These are phyloP conservation scores for Ciconia stormi DNA, from an alignment of 2,113 vertebrate species.

Conservation along the genomic window DNA sequence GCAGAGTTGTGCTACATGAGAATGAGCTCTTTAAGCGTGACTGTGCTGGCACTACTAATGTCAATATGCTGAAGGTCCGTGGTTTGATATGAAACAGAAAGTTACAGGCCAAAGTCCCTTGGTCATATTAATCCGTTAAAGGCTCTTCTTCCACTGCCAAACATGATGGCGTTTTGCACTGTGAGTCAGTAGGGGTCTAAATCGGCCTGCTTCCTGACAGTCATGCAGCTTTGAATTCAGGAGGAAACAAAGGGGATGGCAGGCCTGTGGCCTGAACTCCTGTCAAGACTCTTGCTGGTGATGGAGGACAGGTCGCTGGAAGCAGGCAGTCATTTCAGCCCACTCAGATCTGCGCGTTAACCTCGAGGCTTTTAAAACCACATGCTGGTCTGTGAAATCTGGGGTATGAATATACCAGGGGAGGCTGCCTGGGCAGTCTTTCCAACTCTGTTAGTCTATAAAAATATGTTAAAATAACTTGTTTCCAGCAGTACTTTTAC, in stretches of 20 bases:
- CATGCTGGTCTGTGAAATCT: background rate
- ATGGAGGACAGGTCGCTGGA: rapidly evolving
- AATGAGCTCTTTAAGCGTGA: rapidly evolving
- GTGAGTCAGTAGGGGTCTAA: background rate
- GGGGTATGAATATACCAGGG: rapidly evolving
- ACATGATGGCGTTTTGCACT: background rate
- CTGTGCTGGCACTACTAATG: rapidly evolving
- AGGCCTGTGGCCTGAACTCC: background rate
- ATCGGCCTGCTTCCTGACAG: too few relatives aligned
- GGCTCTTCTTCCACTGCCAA: background rate
- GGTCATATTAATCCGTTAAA: rapidly evolving
- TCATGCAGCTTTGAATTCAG: rapidly evolving
- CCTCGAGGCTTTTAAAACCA: rapidly evolving
- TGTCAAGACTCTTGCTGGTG: rapidly evolving
- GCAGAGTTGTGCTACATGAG: background rate
- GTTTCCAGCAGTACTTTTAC: background rate
- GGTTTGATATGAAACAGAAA: rapidly evolving
- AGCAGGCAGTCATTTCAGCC: rapidly evolving
- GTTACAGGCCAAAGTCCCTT: background rate
- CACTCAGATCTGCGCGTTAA: rapidly evolving
- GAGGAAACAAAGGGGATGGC: background rate
- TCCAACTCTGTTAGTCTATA: background rate
- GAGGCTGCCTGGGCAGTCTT: background rate
- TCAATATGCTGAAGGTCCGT: rapidly evolving
- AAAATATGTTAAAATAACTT: background rate